Percentiles rank a stretch among this genome's conserved stretches.
These are phyloP conservation scores for Chloropsis hardwickii DNA, from an alignment of 2,113 vertebrate species.

Conservation along the genomic window DNA sequence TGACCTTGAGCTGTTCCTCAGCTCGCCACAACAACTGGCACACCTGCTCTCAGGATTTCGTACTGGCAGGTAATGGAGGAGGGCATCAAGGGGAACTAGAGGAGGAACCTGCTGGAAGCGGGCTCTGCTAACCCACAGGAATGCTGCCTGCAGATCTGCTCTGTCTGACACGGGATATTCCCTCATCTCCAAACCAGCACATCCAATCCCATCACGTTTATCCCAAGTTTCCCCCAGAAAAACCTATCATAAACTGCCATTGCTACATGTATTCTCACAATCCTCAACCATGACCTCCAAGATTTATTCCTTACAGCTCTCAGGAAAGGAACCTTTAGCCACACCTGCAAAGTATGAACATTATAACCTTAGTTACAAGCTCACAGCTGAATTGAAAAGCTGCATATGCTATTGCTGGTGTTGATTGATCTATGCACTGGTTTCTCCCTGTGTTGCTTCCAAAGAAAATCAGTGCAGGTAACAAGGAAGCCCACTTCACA, in stretches of 20 bases:
- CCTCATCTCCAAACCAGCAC: background rate
- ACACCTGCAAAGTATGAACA: background rate
- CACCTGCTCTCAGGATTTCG: background rate
- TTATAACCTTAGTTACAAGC: background rate
- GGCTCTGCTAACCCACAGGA: background rate
- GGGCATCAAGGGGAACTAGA: background rate
- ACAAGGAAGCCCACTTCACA: background rate
- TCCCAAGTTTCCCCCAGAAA: background rate
- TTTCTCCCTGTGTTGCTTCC: background rate
- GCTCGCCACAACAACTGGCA: background rate
- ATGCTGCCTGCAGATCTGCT: background rate
- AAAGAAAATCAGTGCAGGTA: background rate
- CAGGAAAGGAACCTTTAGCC: background rate
- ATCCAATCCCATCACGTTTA: background rate
- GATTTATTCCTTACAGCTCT: background rate
- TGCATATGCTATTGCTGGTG: background rate
- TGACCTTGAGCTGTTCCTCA: background rate
- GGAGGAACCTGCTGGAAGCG: background rate
- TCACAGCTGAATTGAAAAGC: slow-evolving; percentile 1
- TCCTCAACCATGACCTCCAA: background rate
- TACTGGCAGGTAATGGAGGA: background rate
- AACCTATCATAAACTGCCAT: background rate
- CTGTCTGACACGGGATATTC: background rate
- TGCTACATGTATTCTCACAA: background rate
- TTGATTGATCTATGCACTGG: background rate